Base-by-base conservation (phyloP, 2,888 invertebrate genomes). In the Pachycephus smyrnensis region DNA sequence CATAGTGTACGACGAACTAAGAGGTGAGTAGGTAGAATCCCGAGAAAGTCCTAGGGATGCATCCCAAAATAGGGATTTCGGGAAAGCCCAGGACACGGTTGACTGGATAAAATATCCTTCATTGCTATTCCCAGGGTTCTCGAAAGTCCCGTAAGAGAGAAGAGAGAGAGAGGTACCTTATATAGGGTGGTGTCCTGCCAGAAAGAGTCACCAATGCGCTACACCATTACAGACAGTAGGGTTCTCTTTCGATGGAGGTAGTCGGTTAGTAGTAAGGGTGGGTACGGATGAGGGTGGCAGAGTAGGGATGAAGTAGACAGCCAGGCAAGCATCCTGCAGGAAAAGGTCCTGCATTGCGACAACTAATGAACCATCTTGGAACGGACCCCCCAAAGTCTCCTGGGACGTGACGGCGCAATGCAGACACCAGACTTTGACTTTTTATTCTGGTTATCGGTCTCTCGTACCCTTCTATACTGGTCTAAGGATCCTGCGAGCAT, bases 331-430 rank as follows among this genome's bases (percentile, higher is more conserved):
- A 31, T 40, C 40, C 40, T 40, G 6, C 15, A 40, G 40, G 84
- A 83, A 85, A 84, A 86, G 87, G 89, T 89, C 89, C 91, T 90
- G 91, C 91, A 91, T 90, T 91, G 91, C 90, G 90, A 90, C 91
- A 90, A 89, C 91, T 91, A 91, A 91, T 91, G 90, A 91, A 91
- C 89, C 90, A 89, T 90, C 89, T 90, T 90, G 89, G 88, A 89
- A 87, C 85, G 86, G 88, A 88, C 87, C 84, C 85, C 40, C 87
- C 87, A 82, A 90, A 90, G 87, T 89, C 90, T 87, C 88, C 83
- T 84, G 90, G 86, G 90, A 91, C 91, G 91, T 91, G 91, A 91
- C 90, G 90, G 88, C 91, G 91, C 91, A 91, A 90, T 91, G 91
- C 91, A 90, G 91, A 90, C 87, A 84, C 84, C 84, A 79, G 83